phyloP scores from a whole-genome alignment of 2,113 vertebrate genomes.

The Myxocyprinus asiaticus region DNA sequence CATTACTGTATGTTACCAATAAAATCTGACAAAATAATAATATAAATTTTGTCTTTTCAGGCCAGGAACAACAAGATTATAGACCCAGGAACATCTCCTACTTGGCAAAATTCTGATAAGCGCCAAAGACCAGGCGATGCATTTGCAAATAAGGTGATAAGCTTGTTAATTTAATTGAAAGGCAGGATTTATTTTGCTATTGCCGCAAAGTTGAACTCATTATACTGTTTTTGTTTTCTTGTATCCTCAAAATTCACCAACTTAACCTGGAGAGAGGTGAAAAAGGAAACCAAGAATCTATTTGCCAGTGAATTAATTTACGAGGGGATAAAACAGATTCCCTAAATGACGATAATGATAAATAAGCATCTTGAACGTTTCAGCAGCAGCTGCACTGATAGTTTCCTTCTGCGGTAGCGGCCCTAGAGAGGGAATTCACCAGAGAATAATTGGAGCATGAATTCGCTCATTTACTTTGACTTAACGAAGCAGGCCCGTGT shows the following conservation, averaged over 20 bases:
- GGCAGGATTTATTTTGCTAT: background rate
- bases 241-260: background rate
- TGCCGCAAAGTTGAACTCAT: background rate
- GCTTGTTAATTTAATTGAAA: background rate
- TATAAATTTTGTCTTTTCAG: too few relatives aligned
- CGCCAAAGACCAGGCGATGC: too few relatives aligned
- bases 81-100: too few relatives aligned
- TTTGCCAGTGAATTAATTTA: conserved; percentile 48
- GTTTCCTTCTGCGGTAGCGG: conserved; percentile 52
- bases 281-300: conserved; percentile 20
- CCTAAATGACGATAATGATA: conserved; percentile 66
- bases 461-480: conserved; percentile 65
- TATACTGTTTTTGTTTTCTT: background rate
- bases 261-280: conserved; percentile 17
- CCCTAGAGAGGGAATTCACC: conserved; percentile 64
- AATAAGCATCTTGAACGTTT: conserved; percentile 65
- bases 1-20: too few relatives aligned
- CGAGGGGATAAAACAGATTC: conserved; percentile 51
- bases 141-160: too few relatives aligned
- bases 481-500: conserved; percentile 63
- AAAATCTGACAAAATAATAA: too few relatives aligned
- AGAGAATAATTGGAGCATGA: conserved; percentile 64
- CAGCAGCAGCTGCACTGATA: conserved; percentile 38
- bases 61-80: too few relatives aligned
- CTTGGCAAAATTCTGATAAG: too few relatives aligned